A percentile compares a stretch with the other conserved stretches of the same genome.
These are phyloP conservation scores for Cetoscarus ocellatus DNA, from an alignment of 2,797 vertebrate species.

Conservation along the genomic window DNA sequence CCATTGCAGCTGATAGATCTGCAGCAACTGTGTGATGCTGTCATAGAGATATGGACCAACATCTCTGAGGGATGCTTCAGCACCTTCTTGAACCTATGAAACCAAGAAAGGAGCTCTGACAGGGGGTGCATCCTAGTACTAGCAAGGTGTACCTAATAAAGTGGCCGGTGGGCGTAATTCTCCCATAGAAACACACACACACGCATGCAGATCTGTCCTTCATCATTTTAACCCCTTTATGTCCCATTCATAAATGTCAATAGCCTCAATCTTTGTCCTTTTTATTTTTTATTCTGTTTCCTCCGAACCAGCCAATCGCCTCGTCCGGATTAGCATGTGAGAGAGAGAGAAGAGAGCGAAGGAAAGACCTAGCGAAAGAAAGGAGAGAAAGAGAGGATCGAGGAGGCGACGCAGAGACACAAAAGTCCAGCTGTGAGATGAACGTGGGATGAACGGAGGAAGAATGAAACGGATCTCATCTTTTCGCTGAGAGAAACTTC, in stretches of 20 bases:
- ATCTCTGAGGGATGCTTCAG: no score
- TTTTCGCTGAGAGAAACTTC: slow-evolving; percentile 49
- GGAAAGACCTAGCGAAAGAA: slow-evolving; percentile 10
- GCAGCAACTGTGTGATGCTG: no score
- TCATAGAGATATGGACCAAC: no score
- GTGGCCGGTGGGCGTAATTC: no score
- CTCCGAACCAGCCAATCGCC: slow-evolving; percentile 42
- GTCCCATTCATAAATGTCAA: slow-evolving; percentile 14
- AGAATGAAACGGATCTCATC: slow-evolving; percentile 72
- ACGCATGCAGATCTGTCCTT: background rate
- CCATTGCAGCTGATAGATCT: no score
- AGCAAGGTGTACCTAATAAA: no score
- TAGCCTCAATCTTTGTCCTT: slow-evolving; percentile 28
- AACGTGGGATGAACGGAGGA: slow-evolving; percentile 62
- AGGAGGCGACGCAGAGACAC: slow-evolving; percentile 50
- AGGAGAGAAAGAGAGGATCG: slow-evolving; percentile 31
- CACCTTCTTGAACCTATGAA: no score
- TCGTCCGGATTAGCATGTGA: slow-evolving; percentile 45
- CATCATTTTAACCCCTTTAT: slow-evolving; percentile 10
- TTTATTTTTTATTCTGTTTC: slow-evolving; percentile 28
- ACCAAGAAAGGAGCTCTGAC: no score
- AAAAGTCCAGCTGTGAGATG: slow-evolving; percentile 81
- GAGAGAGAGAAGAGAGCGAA: background rate
- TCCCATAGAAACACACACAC: background rate
- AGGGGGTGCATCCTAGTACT: no score